A percentile compares a stretch with the other conserved stretches of the same genome.
Evolutionary conservation across 2,888 invertebrate species (phyloP).

Genomic region (Drosophila melanocephala): DNA sequence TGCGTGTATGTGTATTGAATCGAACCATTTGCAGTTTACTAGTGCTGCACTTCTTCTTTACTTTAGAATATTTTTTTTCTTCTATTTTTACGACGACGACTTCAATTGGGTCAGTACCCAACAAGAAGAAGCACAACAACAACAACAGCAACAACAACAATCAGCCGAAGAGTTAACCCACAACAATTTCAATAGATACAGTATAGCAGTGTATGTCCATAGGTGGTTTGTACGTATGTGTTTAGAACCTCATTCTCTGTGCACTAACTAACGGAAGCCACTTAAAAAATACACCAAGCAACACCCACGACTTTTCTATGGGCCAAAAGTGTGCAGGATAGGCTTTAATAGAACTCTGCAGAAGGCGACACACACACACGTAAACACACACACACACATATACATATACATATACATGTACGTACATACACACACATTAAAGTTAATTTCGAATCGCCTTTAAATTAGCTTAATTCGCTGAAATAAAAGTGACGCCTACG

Average conservation of each 20-base stretch:
- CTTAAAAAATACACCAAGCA: slow-evolving; percentile 64
- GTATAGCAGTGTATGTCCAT: slow-evolving; percentile 7
- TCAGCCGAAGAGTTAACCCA: slow-evolving; percentile 51
- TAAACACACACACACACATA: not conserved
- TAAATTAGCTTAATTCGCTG: slow-evolving; percentile 84
- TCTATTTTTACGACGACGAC: slow-evolving; percentile 56
- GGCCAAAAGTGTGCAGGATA: slow-evolving; percentile 37
- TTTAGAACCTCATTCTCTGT: slow-evolving; percentile 35
- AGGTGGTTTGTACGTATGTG: slow-evolving; percentile 2
- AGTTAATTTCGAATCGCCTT: slow-evolving; percentile 84
- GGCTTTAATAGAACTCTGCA: slow-evolving; percentile 25
- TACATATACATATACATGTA: not conserved
- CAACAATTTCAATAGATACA: slow-evolving; percentile 73
- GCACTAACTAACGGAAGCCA: slow-evolving; percentile 73
- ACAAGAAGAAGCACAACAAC: slow-evolving; percentile 27
- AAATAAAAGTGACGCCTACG: slow-evolving; percentile 81
- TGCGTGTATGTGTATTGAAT: slow-evolving; percentile 40
- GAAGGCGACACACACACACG: not conserved
- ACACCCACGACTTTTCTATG: slow-evolving; percentile 52
- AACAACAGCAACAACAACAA: slow-evolving; percentile 11
- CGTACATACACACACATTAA: slow-evolving; percentile 64
- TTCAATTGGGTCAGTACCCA: slow-evolving; percentile 75
- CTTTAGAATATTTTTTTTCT: slow-evolving; percentile 13
- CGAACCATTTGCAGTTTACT: slow-evolving; percentile 61
- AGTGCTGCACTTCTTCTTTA: slow-evolving; percentile 46